Conservation (phyloP, 23 tunicate species). For the Trididemnum nubilum region DNA sequence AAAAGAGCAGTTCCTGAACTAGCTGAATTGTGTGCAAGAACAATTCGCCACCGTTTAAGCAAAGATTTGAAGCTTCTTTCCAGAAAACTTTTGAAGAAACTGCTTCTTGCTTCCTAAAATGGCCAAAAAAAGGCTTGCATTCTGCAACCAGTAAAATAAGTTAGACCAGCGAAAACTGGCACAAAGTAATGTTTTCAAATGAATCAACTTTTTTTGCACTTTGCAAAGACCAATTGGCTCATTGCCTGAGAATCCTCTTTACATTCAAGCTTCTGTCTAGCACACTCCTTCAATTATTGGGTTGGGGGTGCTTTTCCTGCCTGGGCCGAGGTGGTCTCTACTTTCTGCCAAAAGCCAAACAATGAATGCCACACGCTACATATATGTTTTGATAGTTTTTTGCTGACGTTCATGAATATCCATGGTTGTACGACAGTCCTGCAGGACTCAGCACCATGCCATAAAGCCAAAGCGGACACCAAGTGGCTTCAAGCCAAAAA, state of each 20-base stretch:
- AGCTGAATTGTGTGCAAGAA: slow-evolving; percentile 23
- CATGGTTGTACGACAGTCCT: slow-evolving; percentile 31
- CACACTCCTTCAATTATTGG: slow-evolving; percentile 37
- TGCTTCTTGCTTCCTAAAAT: slow-evolving; percentile 16
- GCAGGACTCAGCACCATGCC: slow-evolving; percentile 30
- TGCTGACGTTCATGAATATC: slow-evolving; percentile 31
- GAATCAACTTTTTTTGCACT: slow-evolving; percentile 16
- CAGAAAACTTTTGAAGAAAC: slow-evolving; percentile 24
- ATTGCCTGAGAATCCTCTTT: slow-evolving; percentile 19
- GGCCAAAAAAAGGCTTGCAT: slow-evolving; percentile 28
- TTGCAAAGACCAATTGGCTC: slow-evolving; percentile 30
- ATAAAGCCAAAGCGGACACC: slow-evolving; percentile 26
- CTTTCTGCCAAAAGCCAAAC: slow-evolving; percentile 29
- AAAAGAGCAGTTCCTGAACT: slow-evolving; percentile 36
- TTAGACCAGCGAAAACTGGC: slow-evolving; percentile 34
- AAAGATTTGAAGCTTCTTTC: slow-evolving; percentile 37
- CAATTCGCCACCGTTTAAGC: slow-evolving; percentile 35
- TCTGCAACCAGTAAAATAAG: slow-evolving; percentile 38
- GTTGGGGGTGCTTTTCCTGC: slow-evolving; percentile 33
- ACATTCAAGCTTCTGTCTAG: slow-evolving; percentile 32
- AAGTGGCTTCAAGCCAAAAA: slow-evolving; percentile 28
- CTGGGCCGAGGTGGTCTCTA: slow-evolving; percentile 31
- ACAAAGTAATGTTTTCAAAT: slow-evolving; percentile 23
- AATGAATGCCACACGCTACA: slow-evolving; percentile 27
- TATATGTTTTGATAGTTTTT: slow-evolving; percentile 2